Percentiles rank a stretch among this genome's conserved stretches.
Conservation (phyloP, 2,888 invertebrate species). For the Alloscopus bannaensis region DNA sequence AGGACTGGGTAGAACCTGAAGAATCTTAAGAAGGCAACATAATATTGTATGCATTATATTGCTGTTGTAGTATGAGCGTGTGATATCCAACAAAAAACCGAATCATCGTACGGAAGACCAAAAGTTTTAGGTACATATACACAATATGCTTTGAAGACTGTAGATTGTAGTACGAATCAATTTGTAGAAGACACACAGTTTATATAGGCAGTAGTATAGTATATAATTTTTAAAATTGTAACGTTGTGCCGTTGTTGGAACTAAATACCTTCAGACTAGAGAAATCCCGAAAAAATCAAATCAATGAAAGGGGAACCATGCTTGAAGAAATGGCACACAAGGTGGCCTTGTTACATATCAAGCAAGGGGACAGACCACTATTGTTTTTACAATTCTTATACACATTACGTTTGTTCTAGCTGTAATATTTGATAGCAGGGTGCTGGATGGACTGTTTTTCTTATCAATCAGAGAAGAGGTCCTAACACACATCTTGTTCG, state of each 20-base stretch:
- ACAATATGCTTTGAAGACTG: conserved; percentile 15
- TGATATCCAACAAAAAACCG: conserved; percentile 34
- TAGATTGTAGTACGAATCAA: conserved; percentile 10
- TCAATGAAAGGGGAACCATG: conserved; percentile 18
- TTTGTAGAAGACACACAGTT: neutral
- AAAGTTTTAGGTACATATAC: conserved; percentile 19
- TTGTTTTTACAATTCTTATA: conserved; percentile 1
- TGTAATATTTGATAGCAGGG: conserved; percentile 33
- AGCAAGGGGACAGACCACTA: conserved; percentile 36
- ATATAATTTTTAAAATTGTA: conserved; percentile 14
- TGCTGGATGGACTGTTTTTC: conserved; percentile 41
- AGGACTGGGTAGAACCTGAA: conserved; percentile 85
- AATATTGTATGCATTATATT: neutral
- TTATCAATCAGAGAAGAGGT: conserved; percentile 9
- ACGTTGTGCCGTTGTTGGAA: neutral
- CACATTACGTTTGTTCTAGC: conserved; percentile 1
- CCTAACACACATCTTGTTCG: conserved; percentile 9
- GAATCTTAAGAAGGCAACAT: conserved; percentile 75
- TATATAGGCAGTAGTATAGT: conserved; percentile 2
- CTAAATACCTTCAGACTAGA: neutral
- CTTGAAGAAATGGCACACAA: conserved; percentile 41
- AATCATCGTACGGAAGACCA: conserved; percentile 29
- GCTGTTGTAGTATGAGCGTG: conserved; percentile 18
- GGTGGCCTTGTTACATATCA: conserved; percentile 59
- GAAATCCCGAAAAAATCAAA: neutral